phyloP scores from a whole-genome alignment of 2,888 invertebrate genomes.

The Plebejus argus region DNA sequence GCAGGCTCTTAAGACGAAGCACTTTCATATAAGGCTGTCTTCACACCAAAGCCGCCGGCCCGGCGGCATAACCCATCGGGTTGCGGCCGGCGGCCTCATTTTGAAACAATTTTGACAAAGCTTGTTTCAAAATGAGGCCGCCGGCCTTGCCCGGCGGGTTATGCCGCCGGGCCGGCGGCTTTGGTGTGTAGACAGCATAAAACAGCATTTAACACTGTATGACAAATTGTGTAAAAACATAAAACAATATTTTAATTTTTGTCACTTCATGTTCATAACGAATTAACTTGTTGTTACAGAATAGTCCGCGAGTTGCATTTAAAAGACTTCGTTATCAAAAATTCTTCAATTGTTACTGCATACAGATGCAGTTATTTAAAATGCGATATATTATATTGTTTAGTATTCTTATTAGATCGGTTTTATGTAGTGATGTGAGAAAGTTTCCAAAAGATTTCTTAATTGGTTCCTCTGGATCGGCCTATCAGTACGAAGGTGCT shows the following conservation, averaged over 20 bases:
- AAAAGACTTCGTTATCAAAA: not conserved
- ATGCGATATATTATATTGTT: not conserved
- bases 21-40: too few relatives aligned
- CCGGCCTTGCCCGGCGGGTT: too few relatives aligned
- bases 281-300: not conserved
- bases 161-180: too few relatives aligned
- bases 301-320: not conserved
- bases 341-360: not conserved
- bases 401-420: not conserved
- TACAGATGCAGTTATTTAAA: not conserved
- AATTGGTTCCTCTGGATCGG: constrained; percentile 69
- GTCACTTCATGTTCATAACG: not conserved
- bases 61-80: too few relatives aligned
- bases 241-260: not conserved
- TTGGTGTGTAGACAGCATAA: too few relatives aligned
- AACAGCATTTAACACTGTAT: too few relatives aligned
- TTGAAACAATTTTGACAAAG: too few relatives aligned
- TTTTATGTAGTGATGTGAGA: constrained; percentile 38
- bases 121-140: too few relatives aligned
- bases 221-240: too few relatives aligned
- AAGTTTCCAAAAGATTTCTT: constrained; percentile 57
- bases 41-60: too few relatives aligned
- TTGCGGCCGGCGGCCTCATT: too few relatives aligned
- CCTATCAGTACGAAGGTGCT: constrained; percentile 81
- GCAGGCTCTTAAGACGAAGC: too few relatives aligned